Percentiles rank a stretch among this genome's conserved stretches.
Conservation (phyloP, 2,888 invertebrate species). For the Drosophila hamatofila region DNA sequence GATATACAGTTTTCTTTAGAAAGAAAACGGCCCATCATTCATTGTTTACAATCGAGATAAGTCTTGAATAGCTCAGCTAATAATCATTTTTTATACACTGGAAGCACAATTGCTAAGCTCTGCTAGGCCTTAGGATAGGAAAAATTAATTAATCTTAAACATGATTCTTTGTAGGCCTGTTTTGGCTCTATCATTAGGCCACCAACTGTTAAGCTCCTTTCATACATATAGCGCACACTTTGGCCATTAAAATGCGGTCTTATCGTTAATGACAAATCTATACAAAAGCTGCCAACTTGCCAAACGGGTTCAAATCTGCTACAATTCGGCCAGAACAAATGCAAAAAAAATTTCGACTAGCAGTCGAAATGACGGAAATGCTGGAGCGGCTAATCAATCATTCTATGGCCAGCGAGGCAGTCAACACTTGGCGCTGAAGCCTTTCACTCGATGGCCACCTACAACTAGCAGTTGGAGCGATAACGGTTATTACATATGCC, state of each 20-base stretch:
- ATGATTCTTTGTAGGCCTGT: slow-evolving; percentile 18
- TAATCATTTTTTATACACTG: slow-evolving; percentile 24
- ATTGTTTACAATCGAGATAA: slow-evolving; percentile 19
- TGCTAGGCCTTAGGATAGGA: slow-evolving; percentile 22
- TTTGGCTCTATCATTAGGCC: slow-evolving; percentile 23
- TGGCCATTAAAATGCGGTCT: slow-evolving; percentile 58
- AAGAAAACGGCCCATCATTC: slow-evolving; percentile 18
- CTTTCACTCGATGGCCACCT: slow-evolving; percentile 63
- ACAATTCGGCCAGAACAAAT: slow-evolving; percentile 31
- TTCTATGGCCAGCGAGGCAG: slow-evolving; percentile 35
- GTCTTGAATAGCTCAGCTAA: slow-evolving; percentile 13
- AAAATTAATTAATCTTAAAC: slow-evolving; percentile 39
- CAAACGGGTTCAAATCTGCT: slow-evolving; percentile 59
- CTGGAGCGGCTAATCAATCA: slow-evolving; percentile 56
- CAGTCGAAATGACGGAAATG: slow-evolving; percentile 56
- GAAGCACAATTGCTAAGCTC: not conserved
- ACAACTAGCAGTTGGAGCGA: slow-evolving; percentile 43
- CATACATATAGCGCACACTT: slow-evolving; percentile 64
- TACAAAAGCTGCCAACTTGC: slow-evolving; percentile 57
- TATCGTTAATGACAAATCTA: slow-evolving; percentile 71
- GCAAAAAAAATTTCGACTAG: slow-evolving; percentile 22
- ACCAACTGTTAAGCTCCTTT: slow-evolving; percentile 45
- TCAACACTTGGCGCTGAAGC: slow-evolving; percentile 47
- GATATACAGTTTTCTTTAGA: slow-evolving; percentile 26
- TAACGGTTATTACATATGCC: slow-evolving; percentile 76